Conservation (phyloP, 1,140 invertebrate species). For the Achatina immaculata region DNA sequence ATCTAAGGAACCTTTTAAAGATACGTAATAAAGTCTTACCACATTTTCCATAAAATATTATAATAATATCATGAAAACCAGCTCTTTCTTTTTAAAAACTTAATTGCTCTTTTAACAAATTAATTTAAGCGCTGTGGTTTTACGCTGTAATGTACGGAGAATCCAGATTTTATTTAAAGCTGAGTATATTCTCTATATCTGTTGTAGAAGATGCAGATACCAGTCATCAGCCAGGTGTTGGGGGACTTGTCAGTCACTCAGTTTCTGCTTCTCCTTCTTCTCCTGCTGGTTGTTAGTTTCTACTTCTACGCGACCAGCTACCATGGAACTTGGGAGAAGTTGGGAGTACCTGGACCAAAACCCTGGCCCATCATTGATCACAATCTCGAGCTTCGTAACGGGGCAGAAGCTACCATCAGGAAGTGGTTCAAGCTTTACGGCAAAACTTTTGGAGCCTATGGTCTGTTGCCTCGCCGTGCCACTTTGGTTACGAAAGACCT, state of each 20-base stretch:
- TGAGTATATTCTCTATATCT: too few species aligned
- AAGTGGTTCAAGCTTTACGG: constrained; percentile 4
- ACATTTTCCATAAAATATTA: too few species aligned
- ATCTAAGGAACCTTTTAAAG: too few species aligned
- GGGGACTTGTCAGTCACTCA: background rate
- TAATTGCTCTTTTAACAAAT: too few species aligned
- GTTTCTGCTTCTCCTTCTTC: background rate
- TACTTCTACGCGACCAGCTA: constrained; percentile 8
- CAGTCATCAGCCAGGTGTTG: background rate
- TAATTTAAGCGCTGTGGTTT: too few species aligned
- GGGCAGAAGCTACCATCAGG: background rate
- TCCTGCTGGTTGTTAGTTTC: background rate
- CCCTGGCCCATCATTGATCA: constrained; percentile 17
- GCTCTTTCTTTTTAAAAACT: too few species aligned
- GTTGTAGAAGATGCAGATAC: background rate
- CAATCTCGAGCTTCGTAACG: background rate
- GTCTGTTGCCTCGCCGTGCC: background rate
- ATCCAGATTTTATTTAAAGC: too few species aligned
- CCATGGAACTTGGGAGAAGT: constrained; percentile 12
- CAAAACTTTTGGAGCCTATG: background rate
- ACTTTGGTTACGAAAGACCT: constrained; percentile 25
- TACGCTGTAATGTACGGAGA: too few species aligned
- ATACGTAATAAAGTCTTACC: too few species aligned
- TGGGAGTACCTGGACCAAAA: constrained; percentile 11
- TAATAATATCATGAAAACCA: too few species aligned